Evolutionary conservation across 2,888 invertebrate species (phyloP).

Genomic region (Diarsia dahlii): DNA sequence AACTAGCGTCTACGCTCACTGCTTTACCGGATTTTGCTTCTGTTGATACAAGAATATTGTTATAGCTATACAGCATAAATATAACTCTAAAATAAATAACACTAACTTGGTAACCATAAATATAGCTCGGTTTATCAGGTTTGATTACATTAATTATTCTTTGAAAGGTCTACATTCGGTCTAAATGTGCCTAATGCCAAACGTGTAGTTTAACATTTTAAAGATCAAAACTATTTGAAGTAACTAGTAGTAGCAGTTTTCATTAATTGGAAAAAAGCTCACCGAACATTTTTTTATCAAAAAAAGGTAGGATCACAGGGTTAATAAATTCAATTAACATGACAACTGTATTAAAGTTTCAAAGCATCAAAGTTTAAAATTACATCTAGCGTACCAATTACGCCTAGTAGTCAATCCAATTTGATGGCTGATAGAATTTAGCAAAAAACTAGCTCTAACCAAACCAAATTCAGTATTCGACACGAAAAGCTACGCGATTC

Average conservation of each 20-base stretch:
- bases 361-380: conserved; percentile 44
- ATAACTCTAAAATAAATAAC: too few species aligned
- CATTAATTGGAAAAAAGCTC: conserved; percentile 2
- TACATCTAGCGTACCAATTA: conserved; percentile 34
- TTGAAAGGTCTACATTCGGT: not conserved
- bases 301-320: conserved; percentile 1
- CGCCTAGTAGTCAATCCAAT: conserved; percentile 39
- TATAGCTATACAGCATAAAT: too few species aligned
- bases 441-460: conserved; percentile 36
- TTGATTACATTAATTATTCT: not conserved
- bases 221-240: not conserved
- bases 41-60: conserved; percentile 50
- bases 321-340: conserved; percentile 27
- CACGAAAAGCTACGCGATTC: conserved; percentile 9
- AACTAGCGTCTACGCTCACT: conserved; percentile 77
- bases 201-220: not conserved
- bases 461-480: conserved; percentile 44
- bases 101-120: too few species aligned
- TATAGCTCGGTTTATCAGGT: too few species aligned
- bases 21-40: conserved; percentile 79
- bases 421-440: conserved; percentile 29
- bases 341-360: conserved; percentile 21
- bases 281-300: not conserved
- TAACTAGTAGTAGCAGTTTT: not conserved
- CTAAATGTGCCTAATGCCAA: too few species aligned